Base-by-base conservation (phyloP, 2,888 invertebrate genomes). In the Eledona agricola region DNA sequence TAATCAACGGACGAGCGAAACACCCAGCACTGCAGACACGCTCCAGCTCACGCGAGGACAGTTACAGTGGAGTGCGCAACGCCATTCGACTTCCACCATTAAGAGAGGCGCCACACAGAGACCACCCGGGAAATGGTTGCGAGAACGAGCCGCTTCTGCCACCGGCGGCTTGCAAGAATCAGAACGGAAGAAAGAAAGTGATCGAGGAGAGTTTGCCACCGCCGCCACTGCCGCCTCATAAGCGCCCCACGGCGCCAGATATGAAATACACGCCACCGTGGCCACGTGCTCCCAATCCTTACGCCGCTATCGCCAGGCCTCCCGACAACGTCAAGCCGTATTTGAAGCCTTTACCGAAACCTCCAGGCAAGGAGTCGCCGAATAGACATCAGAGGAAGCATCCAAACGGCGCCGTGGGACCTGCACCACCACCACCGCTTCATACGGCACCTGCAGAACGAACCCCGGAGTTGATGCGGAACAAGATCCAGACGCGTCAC, bases 141-240 rank as follows among this genome's bases (percentile, higher is more conserved):
- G 85, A 86, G 68, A 82, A 80, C 59, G 86, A 86, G 66, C 85
- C 85, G 0, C 72, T 85, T 1, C 59, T 76, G 43, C 75, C 75
- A 7, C 62, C 67, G 15, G 55, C 62, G n/a, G 57, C 63, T 7
- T 62, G 65, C 23, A 74, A 73, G 2, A 46, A 54, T 7, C 60
- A 68, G 46, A 73, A 70, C 45, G 62, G 79, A 75, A 69, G 80
- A 69, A 66, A 78, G 72, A 61, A 80, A 73, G 49, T 67, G 45
- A 65, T 62, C 31, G 76, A 77, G 46, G 81, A 81, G 29, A 80
- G 79, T 52, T 73, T 79, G 6, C 82, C 82, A 1, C 83, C 84
- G 0, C 84, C 84, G 2, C 85, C 85, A 0, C 78, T 84, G 6
- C 85, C 85, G 1, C 84, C 84, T 23, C 79, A 79, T 62, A 78